Evolutionary conservation across 2,113 vertebrate species (phyloP), one percentile per base, ranked within the genome.

Genomic region (Nansenia antarctica): DNA sequence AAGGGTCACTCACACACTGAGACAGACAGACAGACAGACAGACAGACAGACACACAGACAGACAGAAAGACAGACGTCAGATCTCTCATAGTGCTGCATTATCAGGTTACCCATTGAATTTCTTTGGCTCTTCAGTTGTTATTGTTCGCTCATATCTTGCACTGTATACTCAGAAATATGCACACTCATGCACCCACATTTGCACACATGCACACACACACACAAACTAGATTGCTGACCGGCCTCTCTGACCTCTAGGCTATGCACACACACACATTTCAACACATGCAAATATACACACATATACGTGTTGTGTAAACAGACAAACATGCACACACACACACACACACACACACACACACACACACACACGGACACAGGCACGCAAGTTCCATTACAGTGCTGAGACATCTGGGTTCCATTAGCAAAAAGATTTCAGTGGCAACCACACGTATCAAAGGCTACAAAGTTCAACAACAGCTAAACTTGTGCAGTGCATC

Each of bases 401-500:
- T 29, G 31, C 42, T 18, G 52, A 68, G n/a, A 35, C n/a, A 39
- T 5, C 14, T 42, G 31, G 61, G 20, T 8, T 9, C 42, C 29
- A 39, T 26, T 27, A 54, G 1, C 2, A 60, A 57, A 12, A 73
- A 29, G 67, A 37, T 60, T 70, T 69, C 65, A 26, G 75, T 57
- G 32, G 45, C 35, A 58, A 32, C 4, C 45, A 4, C 24, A 47
- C 9, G 2, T 67, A 32, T 8, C 35, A 62, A 57, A 72, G 20
- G 3, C 64, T 69, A 31, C 30, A 66, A 57, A 70, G 65, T 80
- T 75, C 60, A 77, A 75, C 66, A 73, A 37, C 64, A 45, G 35
- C 39, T 53, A 57, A 71, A 60, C 45, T 5, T 72, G 35, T 61
- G 45, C 42, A 65, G 35, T 18, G 9, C 57, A 55, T 76, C 67